Evolutionary conservation across 2,888 invertebrate genomes (phyloP), one percentile per base, ranked within the genome.

Genomic region (Zhuqinia jingwanae): DNA sequence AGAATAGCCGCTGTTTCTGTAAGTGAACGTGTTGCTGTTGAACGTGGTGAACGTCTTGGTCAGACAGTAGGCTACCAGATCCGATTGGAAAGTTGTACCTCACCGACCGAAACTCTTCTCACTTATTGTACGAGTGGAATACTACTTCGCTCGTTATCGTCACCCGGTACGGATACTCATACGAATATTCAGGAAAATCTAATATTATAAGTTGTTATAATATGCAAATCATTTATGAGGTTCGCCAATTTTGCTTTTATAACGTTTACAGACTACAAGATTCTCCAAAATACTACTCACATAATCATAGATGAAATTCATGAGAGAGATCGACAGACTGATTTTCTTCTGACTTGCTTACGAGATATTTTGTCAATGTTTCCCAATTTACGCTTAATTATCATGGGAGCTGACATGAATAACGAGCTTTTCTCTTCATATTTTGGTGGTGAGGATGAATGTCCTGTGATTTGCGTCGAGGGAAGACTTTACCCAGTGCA

Each of bases 371-470:
- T 94, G 1, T 6, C 15, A 0, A 94, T 94, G 70, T 95, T 95
- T 92, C 95, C 95, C 89, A 94, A 96, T 87, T 93, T 98, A 22
- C 96, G 95, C 91, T 92, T 99, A 0, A 94, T 99, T 68, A 94
- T 99, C 63, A 99, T 99, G 98, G 98, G 98, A 2, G 99, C 99
- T 13, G 97, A 98, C 0, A 95, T 98, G 92, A 97, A 99, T 92
- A 95, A 96, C 63, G 94, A 95, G 84, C 94, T 97, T 88, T 97
- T 98, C 93, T 93, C 95, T 70, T 94, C 95, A 50, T 99, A 98
- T 92, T 99, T 99, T 92, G 95, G 95, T 8, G 94, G 94, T 91
- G 96, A 96, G 3, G 0, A 25, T 8, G 17, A 50, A 13, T 77
- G 92, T 94, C 87, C 92, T 93, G 78, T 92, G 93, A 22, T 94